Conservation (phyloP, 2,797 vertebrate species). For the Todus mexicanus region DNA sequence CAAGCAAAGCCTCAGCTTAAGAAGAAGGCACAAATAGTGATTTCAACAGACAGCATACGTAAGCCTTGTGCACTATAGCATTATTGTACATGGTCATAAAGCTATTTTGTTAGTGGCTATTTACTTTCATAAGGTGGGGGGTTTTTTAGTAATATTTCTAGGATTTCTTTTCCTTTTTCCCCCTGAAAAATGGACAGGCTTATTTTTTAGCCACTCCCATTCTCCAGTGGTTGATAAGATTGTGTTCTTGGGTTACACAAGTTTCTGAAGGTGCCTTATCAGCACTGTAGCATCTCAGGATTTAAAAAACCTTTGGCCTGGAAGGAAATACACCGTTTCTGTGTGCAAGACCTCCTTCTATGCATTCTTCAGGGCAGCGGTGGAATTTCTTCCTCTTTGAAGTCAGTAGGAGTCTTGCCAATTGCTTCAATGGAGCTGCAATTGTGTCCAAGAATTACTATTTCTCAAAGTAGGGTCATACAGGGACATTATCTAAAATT, state of each 20-base stretch:
- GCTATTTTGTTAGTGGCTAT: background rate
- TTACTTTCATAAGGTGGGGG: background rate
- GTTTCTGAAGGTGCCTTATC: background rate
- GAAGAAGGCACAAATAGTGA: background rate
- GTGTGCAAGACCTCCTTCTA: background rate
- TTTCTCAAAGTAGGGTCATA: background rate
- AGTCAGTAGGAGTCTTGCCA: conserved; percentile 22
- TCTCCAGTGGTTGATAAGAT: background rate
- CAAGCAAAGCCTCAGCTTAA: background rate
- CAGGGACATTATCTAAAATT: background rate
- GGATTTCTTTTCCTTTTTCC: background rate
- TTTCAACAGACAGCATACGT: background rate
- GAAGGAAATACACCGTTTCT: background rate
- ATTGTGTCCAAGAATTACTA: conserved; percentile 8
- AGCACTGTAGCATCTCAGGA: background rate
- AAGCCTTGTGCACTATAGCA: background rate
- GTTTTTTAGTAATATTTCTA: too few species aligned
- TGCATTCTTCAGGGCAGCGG: background rate
- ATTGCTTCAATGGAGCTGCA: background rate
- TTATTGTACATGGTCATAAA: background rate
- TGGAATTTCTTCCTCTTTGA: conserved; percentile 19
- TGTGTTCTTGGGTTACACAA: background rate
- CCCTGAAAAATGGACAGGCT: background rate
- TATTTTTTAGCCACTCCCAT: background rate
- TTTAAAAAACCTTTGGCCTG: background rate